Evolutionary conservation across 1,140 invertebrate genomes (phyloP).

Genomic region (Zaprionus africanus): DNA sequence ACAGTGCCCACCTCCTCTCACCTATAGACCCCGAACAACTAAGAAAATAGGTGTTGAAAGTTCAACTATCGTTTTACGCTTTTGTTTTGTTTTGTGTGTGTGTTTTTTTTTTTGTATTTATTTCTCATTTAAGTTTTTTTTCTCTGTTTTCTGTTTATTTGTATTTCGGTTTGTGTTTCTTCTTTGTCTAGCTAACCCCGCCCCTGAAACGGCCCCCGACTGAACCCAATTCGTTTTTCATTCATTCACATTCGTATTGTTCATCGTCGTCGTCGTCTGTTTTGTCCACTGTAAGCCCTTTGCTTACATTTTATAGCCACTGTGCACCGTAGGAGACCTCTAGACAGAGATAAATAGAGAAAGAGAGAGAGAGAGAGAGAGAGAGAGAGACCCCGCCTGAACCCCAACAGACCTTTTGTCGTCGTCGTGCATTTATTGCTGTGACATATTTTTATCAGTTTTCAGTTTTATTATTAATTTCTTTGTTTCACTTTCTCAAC

Average conservation of each 20-base stretch:
- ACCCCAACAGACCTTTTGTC: conserved; percentile 47
- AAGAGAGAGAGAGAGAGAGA: neutral
- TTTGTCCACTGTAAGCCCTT: conserved; percentile 30
- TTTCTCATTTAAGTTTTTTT: conserved; percentile 46
- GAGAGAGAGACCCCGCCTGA: neutral
- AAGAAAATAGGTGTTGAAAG: conserved; percentile 70
- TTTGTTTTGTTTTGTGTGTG: conserved; percentile 43
- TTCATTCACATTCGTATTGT: conserved; percentile 11
- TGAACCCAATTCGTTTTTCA: conserved; percentile 1
- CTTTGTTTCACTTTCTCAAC: conserved; percentile 4
- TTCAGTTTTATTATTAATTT: conserved; percentile 29
- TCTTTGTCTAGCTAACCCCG: neutral
- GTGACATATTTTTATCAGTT: conserved; percentile 51
- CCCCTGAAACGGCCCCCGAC: neutral
- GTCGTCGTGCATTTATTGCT: conserved; percentile 50
- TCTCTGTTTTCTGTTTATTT: conserved; percentile 26
- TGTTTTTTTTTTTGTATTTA: conserved; percentile 42
- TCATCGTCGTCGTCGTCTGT: conserved; percentile 9
- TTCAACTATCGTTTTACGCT: conserved; percentile 79
- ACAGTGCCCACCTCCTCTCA: neutral
- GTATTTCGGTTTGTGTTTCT: conserved; percentile 41
- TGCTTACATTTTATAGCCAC: conserved; percentile 30
- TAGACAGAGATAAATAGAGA: neutral
- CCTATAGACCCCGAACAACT: neutral
- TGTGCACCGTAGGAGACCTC: conserved; percentile 16